Conservation (phyloP, 2,797 vertebrate species). For the Sebastes hubbsi region DNA sequence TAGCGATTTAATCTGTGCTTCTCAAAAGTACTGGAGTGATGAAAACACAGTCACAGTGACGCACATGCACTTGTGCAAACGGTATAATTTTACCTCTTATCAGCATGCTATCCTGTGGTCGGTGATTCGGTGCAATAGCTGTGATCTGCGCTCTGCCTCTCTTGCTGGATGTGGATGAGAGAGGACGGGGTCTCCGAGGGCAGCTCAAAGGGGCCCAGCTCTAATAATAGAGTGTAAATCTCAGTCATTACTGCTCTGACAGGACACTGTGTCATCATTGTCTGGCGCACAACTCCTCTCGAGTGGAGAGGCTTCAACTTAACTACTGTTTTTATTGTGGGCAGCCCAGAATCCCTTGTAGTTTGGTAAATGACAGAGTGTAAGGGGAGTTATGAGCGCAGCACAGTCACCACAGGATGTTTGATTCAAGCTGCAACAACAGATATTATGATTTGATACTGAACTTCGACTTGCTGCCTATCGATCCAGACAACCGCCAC, state of each 20-base stretch:
- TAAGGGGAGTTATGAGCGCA: slow-evolving; percentile 24
- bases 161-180: slow-evolving; percentile 44
- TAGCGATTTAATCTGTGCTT: neutral
- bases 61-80: slow-evolving; percentile 17
- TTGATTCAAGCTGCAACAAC: slow-evolving; percentile 30
- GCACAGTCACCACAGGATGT: slow-evolving; percentile 25
- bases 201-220: slow-evolving; percentile 71
- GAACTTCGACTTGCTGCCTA: slow-evolving; percentile 33
- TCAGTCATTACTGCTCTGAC: slow-evolving; percentile 80
- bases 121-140: slow-evolving; percentile 65
- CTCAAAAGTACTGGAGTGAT: neutral
- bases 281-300: slow-evolving; percentile 67
- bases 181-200: slow-evolving; percentile 72
- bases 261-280: slow-evolving; percentile 79
- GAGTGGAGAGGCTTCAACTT: slow-evolving; percentile 64
- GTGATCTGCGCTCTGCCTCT: slow-evolving; percentile 50
- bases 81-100: slow-evolving; percentile 58
- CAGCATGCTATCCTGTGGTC: slow-evolving; percentile 45
- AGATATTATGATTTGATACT: slow-evolving; percentile 36
- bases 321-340: slow-evolving; percentile 72
- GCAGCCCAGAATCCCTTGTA: slow-evolving; percentile 45
- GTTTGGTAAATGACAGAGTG: slow-evolving; percentile 64
- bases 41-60: neutral
- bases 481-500: slow-evolving; percentile 31
- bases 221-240: slow-evolving; percentile 83